Base-by-base conservation (phyloP, 2,113 vertebrate species). In the Prionailurus viverrinus region DNA sequence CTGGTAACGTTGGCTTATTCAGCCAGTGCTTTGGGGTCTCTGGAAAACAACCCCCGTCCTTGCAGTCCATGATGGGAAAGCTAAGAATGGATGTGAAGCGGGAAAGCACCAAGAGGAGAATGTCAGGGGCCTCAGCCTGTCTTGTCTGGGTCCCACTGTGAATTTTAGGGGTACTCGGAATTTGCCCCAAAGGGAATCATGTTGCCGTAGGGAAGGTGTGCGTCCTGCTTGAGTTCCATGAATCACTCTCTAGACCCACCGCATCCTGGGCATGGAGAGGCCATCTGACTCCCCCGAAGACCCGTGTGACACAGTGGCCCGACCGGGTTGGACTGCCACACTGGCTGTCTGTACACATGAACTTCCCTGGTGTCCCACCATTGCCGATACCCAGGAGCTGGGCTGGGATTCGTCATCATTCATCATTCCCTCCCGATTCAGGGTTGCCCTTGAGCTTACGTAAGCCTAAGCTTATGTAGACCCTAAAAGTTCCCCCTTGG, bases 171-270 rank as follows among this genome's bases (percentile, higher is more conserved):
- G 33, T 29, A 13, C 63, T 68, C 76, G 31, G 76, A 71, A 53
- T 97, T 41, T 61, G 61, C 65, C 53, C 2, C 36, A 36, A 41
- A n/a, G 25, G 19, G 33, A 76, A 76, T 93, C 48, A 16, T 31
- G 36, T 31, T 69, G 12, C 48, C 2, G 7, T 1, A 36, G 66
- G 14, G 68, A 0, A 68, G 13, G 23, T 39, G 39, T 58, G 29
- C 19, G 51, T 53, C 51, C 7, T 55, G 66, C n/a, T 45, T 61
- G 29, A 21, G 3, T 58, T 85, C 78, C 27, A 1, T 23, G 18
- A 61, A 36, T 33, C 16, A 16, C 19, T 69, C 0, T 31, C 65
- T 76, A 45, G 45, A 45, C 9, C 13, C 14, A 4, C 0, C 0
- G 45, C 1, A 4, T 36, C 25, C 31, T 84, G 39, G 74, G 25